Base-by-base conservation (phyloP, 2,113 vertebrate genomes). In the Leucosticte australis region DNA sequence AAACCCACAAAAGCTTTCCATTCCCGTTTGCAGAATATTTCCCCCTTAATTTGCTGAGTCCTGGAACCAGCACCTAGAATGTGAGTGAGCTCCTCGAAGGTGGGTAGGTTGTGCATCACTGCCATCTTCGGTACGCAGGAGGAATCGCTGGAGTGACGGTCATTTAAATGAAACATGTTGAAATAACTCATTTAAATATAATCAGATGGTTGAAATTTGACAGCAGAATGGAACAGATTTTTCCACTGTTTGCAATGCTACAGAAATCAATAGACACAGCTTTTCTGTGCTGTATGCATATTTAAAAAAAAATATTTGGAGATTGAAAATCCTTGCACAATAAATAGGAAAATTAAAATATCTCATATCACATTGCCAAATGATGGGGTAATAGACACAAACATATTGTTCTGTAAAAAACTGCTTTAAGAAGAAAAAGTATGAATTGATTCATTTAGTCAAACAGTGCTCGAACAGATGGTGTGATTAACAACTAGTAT, bases 331-430 rank as follows among this genome's bases (percentile, higher is more conserved):
- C 92, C 96, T 97, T 97, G 97, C 96, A 97, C 96, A 97, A 98
- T 97, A 98, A 98, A 98, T 98, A 97, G 97, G 97, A 98, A 97
- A 97, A 97, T 97, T 98, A 97, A 98, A 98, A 98, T 97, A 98
- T 97, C 97, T 98, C 97, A 70, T 97, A 96, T 95, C 96, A 83
- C 96, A 94, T 94, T 98, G 98, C 98, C 98, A 98, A 98, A 97
- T 96, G 97, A 98, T 97, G 96, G 96, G 93, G 96, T 98, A 98
- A 97, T 98, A 98, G 98, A 98, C 96, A 96, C 97, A 98, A 98
- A 96, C 97, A 98, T 98, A 98, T 98, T 98, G 97, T 98, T 98
- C 97, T 79, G 92, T 83, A 90, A 97, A 97, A 98, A 97, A 94
- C 92, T 95, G 96, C 96, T 96, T 98, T 97, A 97, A 97, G 96